Evolutionary conservation across 2,888 invertebrate species (phyloP), one percentile per base, ranked within the genome.

Genomic region (Nyleta sp.): DNA sequence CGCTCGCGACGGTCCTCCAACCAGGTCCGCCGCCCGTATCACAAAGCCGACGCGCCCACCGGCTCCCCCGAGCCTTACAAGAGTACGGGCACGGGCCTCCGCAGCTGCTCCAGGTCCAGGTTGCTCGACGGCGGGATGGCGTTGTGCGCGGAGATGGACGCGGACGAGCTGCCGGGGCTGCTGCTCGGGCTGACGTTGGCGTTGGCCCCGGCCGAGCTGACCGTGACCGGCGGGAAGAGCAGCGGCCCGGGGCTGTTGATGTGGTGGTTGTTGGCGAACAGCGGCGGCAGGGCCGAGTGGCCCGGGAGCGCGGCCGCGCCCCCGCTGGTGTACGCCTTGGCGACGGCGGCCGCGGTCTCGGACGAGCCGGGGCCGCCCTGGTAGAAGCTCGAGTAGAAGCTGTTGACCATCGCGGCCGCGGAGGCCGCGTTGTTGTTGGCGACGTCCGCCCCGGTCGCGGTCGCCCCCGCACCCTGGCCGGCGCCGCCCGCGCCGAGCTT

Each of bases 21-120:
- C n/a, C n/a, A n/a, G n/a, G n/a, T n/a, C n/a, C n/a, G n/a, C n/a
- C n/a, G n/a, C n/a, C n/a, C n/a, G n/a, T n/a, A n/a, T n/a, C n/a
- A n/a, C n/a, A n/a, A n/a, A n/a, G n/a, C n/a, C n/a, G n/a, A n/a
- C n/a, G n/a, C n/a, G n/a, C n/a, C n/a, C n/a, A n/a, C n/a, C n/a
- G n/a, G n/a, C n/a, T n/a, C n/a, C n/a, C n/a, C n/a, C n/a, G n/a
- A n/a, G n/a, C n/a, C 24, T 65, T 93, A 95, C 92, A 94, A 94
- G 91, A 95, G 94, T 84, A 95, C 95, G 73, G 95, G 93, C 35
- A 95, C 94, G 0, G 95, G 94, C 91, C 95, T 93, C 86, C 95
- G 91, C 3, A 95, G 92, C 86, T 94, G 92, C 84, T 93, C 93
- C 20, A 87, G 74, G 81, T 93, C 93, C 82, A 92, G 91, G 62